Evolutionary conservation across 2,888 invertebrate genomes (phyloP).

Genomic region (Mimumesa dahlbomi): DNA sequence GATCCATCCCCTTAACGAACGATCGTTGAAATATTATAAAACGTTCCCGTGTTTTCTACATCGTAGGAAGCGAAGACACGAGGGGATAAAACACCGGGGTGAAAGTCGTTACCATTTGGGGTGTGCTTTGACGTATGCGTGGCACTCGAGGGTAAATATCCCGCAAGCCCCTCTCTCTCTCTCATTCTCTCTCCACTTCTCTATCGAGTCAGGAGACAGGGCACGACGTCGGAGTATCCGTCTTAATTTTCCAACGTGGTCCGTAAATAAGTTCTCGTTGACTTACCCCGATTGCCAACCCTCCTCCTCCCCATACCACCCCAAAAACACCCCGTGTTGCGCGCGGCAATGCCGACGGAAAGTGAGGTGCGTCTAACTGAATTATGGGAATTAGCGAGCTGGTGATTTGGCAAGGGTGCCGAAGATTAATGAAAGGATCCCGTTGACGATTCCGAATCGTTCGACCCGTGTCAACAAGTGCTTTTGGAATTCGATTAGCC

Average conservation of each 20-base stretch:
- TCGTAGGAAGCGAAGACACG: not conserved
- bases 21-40: constrained; percentile 38
- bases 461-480: constrained; percentile 46
- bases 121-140: constrained; percentile 39
- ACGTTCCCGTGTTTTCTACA: constrained; percentile 9
- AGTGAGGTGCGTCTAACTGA: constrained; percentile 71
- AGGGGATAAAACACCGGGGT: not conserved
- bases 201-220: constrained; percentile 35
- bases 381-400: constrained; percentile 76
- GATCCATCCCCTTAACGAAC: too few species aligned
- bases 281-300: constrained; percentile 41
- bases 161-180: constrained; percentile 24
- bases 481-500: constrained; percentile 1
- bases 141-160: constrained; percentile 47
- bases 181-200: too few species aligned
- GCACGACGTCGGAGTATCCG: constrained; percentile 51
- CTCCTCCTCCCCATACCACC: constrained; percentile 19
- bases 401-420: constrained; percentile 73
- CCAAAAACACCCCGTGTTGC: too few species aligned
- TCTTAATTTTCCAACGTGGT: constrained; percentile 73
- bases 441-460: constrained; percentile 70
- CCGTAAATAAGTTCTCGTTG: constrained; percentile 68
- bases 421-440: constrained; percentile 76
- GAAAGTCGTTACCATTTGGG: constrained; percentile 21
- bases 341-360: too few species aligned